phyloP scores from a whole-genome alignment of 1,140 invertebrate species.

The Leptinotarsa texana region DNA sequence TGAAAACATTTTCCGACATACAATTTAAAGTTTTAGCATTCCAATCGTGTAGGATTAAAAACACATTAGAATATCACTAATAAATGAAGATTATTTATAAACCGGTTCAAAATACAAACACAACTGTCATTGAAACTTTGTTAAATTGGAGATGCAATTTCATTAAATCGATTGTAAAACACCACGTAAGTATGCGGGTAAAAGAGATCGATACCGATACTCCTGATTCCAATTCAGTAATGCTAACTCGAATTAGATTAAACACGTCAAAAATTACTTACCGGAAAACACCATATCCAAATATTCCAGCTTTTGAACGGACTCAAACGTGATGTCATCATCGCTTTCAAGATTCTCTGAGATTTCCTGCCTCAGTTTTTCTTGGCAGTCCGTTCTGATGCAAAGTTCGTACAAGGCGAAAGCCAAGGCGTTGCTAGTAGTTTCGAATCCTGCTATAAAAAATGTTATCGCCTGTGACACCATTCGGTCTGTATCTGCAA shows the following conservation, averaged over 20 bases:
- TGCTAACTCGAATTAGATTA: not conserved
- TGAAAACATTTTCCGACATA: too few relatives aligned
- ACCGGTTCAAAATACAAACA: too few relatives aligned
- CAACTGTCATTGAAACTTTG: too few relatives aligned
- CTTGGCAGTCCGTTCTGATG: constrained; percentile 59
- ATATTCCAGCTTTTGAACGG: constrained; percentile 66
- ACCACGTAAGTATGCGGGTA: too few relatives aligned
- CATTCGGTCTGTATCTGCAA: constrained; percentile 59
- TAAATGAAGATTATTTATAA: too few relatives aligned
- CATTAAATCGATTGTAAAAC: too few relatives aligned
- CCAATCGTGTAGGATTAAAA: too few relatives aligned
- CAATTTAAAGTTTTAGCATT: too few relatives aligned
- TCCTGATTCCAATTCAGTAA: not conserved
- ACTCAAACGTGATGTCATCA: constrained; percentile 64
- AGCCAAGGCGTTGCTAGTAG: constrained; percentile 71
- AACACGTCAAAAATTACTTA: constrained; percentile 40
- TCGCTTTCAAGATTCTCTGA: constrained; percentile 55
- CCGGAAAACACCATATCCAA: constrained; percentile 63
- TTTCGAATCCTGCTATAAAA: constrained; percentile 77
- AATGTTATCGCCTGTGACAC: constrained; percentile 71
- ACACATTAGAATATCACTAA: too few relatives aligned
- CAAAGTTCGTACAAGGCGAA: constrained; percentile 71
- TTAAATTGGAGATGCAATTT: too few relatives aligned
- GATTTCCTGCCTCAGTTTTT: constrained; percentile 60
- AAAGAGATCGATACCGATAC: too few relatives aligned